Evolutionary conservation across 2,797 vertebrate species (phyloP), one percentile per base, ranked within the genome.

Genomic region (Melanotaenia boesemani): DNA sequence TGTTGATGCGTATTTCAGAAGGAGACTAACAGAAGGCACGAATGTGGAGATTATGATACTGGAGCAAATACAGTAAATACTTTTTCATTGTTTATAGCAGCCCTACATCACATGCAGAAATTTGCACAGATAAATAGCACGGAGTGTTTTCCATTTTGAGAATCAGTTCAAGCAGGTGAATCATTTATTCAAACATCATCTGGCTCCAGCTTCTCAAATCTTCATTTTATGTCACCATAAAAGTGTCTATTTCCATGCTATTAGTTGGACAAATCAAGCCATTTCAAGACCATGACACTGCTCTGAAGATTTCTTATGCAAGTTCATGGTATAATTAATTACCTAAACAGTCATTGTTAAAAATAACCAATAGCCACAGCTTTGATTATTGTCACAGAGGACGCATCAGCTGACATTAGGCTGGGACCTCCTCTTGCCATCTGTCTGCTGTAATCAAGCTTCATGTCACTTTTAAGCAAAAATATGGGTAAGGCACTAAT

Each of bases 371-470:
- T 8, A 13, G 52, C 9, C 52, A 24, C 24, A 26, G 52, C 52
- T 28, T 15, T 55, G 2, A 55, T 15, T 55, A 5, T 15, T 26
- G 52, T 55, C 52, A 28, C 12, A 30, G 15, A 28, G 26, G 52
- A 26, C 24, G 22, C 65, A 60, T 9, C 13, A 48, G 12, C 32
- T 2, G 26, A 69, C 58, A 50, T 48, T 0, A 68, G 41, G 32
- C 15, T 60, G 24, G 56, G 44, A 15, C n/a, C 24, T 3, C 55
- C 55, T 57, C 54, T 30, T 56, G 26, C 16, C 54, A 30, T 7
- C 46, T 48, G 37, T 44, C 66, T 46, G 30, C 41, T 67, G 26
- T n/a, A 57, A 22, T 44, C 56, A 32, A 7, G 55, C 22, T 55
- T 11, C 30, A 32, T 34, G 56, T 59, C 56, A 20, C 20, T 61